These are phyloP conservation scores for Malacosoma neustria DNA, from an alignment of 2,888 invertebrate species.

Conservation along the genomic window DNA sequence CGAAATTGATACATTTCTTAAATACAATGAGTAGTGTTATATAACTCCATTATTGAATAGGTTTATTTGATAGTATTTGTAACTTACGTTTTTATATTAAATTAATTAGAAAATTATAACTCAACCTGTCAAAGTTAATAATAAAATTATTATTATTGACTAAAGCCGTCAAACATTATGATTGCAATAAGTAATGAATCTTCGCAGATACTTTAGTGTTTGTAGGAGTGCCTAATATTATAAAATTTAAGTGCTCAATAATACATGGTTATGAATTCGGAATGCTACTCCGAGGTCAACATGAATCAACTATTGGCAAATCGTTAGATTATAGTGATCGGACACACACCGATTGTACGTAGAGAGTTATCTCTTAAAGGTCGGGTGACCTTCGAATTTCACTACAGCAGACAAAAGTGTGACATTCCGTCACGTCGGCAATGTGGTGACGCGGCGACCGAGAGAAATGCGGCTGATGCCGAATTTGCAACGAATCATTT, in stretches of 20 bases:
- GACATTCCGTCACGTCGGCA: conserved; percentile 60
- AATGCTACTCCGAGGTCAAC: conserved; percentile 4
- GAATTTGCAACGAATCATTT: conserved; percentile 65
- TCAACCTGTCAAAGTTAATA: no score
- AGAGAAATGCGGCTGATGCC: conserved; percentile 68
- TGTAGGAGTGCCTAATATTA: background rate
- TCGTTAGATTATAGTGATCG: conserved; percentile 9
- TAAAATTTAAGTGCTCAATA: background rate
- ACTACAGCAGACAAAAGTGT: conserved; percentile 46
- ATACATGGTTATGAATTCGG: conserved; percentile 3
- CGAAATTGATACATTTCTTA: no score
- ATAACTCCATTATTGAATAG: no score
- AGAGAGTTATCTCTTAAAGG: conserved; percentile 39
- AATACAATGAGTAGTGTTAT: no score
- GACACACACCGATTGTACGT: conserved; percentile 17
- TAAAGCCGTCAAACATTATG: no score
- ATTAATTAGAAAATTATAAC: no score
- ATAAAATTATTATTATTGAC: no score
- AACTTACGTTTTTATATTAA: no score
- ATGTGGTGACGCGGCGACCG: conserved; percentile 33
- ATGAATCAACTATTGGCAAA: conserved; percentile 11
- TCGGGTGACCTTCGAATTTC: conserved; percentile 61
- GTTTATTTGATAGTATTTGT: no score
- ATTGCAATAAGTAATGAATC: background rate
- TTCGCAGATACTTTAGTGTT: background rate